phyloP scores from a whole-genome alignment of 2,888 invertebrate genomes.

The Leptopilina syphax region DNA sequence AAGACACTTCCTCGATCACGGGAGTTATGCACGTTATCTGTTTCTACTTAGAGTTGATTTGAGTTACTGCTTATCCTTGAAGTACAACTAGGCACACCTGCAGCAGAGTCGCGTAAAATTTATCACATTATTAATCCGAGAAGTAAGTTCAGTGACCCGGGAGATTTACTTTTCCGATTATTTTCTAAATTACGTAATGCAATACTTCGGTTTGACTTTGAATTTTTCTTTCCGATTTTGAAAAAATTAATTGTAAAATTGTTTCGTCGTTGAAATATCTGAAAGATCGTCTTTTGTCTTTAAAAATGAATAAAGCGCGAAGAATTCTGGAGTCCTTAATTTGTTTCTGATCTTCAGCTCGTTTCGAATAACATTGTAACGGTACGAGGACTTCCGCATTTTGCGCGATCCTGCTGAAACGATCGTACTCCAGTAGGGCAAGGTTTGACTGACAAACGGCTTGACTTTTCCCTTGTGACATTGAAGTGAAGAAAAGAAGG shows the following conservation, averaged over 20 bases:
- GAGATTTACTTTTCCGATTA: slow-evolving; percentile 55
- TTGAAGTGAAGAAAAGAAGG: slow-evolving; percentile 36
- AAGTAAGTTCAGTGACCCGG: slow-evolving; percentile 44
- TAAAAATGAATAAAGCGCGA: not conserved
- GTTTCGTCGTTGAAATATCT: no score
- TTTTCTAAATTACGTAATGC: no score
- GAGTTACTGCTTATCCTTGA: slow-evolving; percentile 49
- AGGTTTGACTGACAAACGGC: slow-evolving; percentile 32
- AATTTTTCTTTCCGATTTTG: no score
- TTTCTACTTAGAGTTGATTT: slow-evolving; percentile 43
- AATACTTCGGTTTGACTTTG: no score
- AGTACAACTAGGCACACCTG: slow-evolving; percentile 48
- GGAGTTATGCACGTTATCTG: slow-evolving; percentile 28
- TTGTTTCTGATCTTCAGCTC: slow-evolving; percentile 5
- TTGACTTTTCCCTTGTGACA: slow-evolving; percentile 15
- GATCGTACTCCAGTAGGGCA: slow-evolving; percentile 47
- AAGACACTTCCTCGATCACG: slow-evolving; percentile 45
- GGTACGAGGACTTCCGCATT: slow-evolving; percentile 53
- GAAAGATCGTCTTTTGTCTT: no score
- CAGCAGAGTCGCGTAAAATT: slow-evolving; percentile 61
- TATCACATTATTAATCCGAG: slow-evolving; percentile 67
- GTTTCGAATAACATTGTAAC: slow-evolving; percentile 31
- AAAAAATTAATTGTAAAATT: no score
- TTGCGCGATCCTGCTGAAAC: slow-evolving; percentile 50
- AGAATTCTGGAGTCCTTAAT: slow-evolving; percentile 5